Evolutionary conservation across 1,140 invertebrate genomes (phyloP), one percentile per base, ranked within the genome.

Genomic region (Pseudomyrmex dendroicus): DNA sequence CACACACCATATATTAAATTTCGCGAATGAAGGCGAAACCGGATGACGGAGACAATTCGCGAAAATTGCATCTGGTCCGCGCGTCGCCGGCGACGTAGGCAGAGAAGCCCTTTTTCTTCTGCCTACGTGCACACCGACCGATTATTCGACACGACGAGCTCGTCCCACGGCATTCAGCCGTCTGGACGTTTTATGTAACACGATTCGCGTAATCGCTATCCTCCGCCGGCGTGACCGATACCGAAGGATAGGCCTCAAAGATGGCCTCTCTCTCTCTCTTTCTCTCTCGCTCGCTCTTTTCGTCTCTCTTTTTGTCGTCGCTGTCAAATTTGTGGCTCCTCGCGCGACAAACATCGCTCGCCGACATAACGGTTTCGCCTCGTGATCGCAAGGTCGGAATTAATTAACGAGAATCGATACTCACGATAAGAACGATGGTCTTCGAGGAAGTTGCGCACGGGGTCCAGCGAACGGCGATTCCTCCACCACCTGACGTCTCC

Each of bases 391-490:
- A 54, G 2, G 22, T n/a, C n/a, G 12, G 35, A n/a, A 4, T 52
- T 56, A 57, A 64, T n/a, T 13, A 72, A 17, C 9, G 2, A 64
- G 70, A 22, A 0, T 15, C 1, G n/a, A 54, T 89, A 90, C 90
- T 90, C 22, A 91, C 90, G 86, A 82, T 89, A 63, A 88, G 52
- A 54, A 77, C 89, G 82, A 77, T 61, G 64, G 67, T 83, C 54
- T 83, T 80, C 50, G 59, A 61, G 57, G 56, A 35, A 50, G 62
- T 44, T 54, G 70, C 56, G 20, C 59, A 50, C 35, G 67, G 13
- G 61, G 20, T 62, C 80, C 78, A 70, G 46, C 70, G 84, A 73
- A 25, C 57, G 46, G 73, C 70, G 35, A 12, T n/a, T 10, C 8
- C 68, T 44, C 67, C 62, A 82, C 87, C 84, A 89, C 84, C 86